Evolutionary conservation across 35 echinoderm and acorn worm genomes (phyloP).

Genomic region (Diadema setosum): DNA sequence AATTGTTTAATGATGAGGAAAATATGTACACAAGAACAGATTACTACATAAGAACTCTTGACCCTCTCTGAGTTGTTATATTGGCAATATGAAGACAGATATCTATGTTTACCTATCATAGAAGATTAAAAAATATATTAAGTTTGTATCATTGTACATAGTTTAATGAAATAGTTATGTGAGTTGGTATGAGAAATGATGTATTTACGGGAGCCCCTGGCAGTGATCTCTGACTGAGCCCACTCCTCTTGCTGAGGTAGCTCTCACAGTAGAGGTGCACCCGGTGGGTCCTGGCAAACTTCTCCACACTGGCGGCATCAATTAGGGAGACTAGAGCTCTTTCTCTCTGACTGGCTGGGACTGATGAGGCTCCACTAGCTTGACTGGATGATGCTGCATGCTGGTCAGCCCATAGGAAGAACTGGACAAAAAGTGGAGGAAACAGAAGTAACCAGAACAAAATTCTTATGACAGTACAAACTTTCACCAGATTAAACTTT

Average conservation of each 20-base stretch:
- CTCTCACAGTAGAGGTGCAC: slow-evolving; percentile 75
- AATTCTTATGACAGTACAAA: too few species aligned
- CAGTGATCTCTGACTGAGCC: slow-evolving; percentile 14
- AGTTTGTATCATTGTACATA: too few species aligned
- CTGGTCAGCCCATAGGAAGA: slow-evolving; percentile 93
- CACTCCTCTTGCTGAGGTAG: slow-evolving; percentile 46
- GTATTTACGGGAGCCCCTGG: slow-evolving; percentile 80
- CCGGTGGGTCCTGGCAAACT: slow-evolving; percentile 49
- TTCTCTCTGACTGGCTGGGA: neutral
- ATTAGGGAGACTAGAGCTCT: slow-evolving; percentile 8
- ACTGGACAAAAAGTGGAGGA: slow-evolving; percentile 29
- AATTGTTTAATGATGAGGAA: too few species aligned
- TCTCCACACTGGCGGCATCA: slow-evolving; percentile 38
- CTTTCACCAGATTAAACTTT: too few species aligned
- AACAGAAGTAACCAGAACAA: neutral
- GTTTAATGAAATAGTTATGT: too few species aligned
- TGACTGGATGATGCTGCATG: neutral
- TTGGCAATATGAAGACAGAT: too few species aligned
- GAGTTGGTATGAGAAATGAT: too few species aligned
- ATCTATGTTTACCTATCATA: too few species aligned
- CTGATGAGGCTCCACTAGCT: neutral
- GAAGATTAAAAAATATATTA: too few species aligned
- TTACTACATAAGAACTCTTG: too few species aligned
- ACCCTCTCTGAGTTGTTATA: too few species aligned
- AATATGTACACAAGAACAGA: too few species aligned